These are phyloP conservation scores for Taurulus bubalis DNA, from an alignment of 2,113 vertebrate species.

Conservation along the genomic window DNA sequence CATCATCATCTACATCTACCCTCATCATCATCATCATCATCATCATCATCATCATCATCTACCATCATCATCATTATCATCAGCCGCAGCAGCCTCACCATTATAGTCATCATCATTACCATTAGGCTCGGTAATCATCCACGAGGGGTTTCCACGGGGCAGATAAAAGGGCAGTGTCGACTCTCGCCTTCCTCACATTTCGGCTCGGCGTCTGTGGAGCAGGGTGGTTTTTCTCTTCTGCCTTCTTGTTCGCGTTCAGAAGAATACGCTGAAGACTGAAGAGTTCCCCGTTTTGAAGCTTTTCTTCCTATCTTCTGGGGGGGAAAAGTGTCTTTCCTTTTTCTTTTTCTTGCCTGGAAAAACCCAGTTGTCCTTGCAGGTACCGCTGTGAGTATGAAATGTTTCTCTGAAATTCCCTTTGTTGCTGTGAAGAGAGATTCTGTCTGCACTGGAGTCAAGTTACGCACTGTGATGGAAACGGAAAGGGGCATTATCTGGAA, in stretches of 20 bases:
- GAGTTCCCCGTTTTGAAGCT: background rate
- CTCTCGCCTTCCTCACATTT: constrained; percentile 68
- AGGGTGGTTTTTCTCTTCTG: constrained; percentile 11
- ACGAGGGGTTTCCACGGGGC: constrained; percentile 76
- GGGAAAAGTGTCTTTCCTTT: background rate
- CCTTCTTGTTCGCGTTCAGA: constrained; percentile 1
- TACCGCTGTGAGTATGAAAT: constrained; percentile 45
- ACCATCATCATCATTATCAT: constrained; percentile 74
- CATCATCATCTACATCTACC: constrained; percentile 60
- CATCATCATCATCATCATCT: constrained; percentile 56
- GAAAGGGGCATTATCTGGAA: background rate
- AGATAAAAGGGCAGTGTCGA: constrained; percentile 78
- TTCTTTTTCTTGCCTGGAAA: background rate
- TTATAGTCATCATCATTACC: constrained; percentile 88
- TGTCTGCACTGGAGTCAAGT: background rate
- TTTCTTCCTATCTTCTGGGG: constrained; percentile 1
- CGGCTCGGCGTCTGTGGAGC: constrained; percentile 47
- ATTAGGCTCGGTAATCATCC: constrained; percentile 86
- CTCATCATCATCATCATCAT: constrained; percentile 60
- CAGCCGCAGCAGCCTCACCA: constrained; percentile 81
- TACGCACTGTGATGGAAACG: background rate
- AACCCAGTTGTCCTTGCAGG: background rate
- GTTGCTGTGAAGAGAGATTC: background rate
- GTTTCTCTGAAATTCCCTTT: constrained; percentile 1
- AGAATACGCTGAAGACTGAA: background rate